These are phyloP conservation scores for Leptinotarsa tumamoca DNA, from an alignment of 2,888 invertebrate species.

Conservation along the genomic window DNA sequence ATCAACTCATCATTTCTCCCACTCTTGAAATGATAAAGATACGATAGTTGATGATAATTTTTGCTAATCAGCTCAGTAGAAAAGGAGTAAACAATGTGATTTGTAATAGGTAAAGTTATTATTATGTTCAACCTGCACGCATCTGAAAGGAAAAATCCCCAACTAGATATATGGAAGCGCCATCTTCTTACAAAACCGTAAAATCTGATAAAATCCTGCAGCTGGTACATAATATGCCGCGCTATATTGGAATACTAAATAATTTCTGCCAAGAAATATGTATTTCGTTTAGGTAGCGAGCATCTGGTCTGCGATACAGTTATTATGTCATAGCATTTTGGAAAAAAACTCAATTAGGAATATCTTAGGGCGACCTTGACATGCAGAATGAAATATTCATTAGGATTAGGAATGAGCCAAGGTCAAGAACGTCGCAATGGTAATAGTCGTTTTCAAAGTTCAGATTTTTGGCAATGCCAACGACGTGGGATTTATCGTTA, in stretches of 20 bases:
- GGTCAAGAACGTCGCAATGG: not conserved
- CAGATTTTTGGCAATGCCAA: not conserved
- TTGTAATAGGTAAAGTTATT: too few relatives aligned
- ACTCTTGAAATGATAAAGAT: too few relatives aligned
- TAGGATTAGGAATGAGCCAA: not conserved
- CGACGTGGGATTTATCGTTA: conserved; percentile 4
- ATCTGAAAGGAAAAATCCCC: not conserved
- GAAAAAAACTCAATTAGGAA: not conserved
- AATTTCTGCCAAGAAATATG: conserved; percentile 45
- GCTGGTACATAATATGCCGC: conserved; percentile 24
- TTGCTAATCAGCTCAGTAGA: too few relatives aligned
- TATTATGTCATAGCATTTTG: conserved; percentile 31
- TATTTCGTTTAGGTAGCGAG: conserved; percentile 44
- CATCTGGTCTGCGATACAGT: conserved; percentile 41
- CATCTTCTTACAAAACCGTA: not conserved
- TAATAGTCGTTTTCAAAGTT: not conserved
- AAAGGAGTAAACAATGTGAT: too few relatives aligned
- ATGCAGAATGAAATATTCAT: conserved; percentile 7
- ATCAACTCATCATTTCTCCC: too few relatives aligned
- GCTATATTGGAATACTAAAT: conserved; percentile 44
- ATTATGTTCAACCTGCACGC: too few relatives aligned
- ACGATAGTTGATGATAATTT: too few relatives aligned
- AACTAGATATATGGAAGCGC: conserved; percentile 2
- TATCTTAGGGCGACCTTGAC: not conserved
- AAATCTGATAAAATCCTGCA: conserved; percentile 32